Conservation (phyloP, 2,113 vertebrate genomes). For the rabbit (Oryctolagus cuniculus) region DNA sequence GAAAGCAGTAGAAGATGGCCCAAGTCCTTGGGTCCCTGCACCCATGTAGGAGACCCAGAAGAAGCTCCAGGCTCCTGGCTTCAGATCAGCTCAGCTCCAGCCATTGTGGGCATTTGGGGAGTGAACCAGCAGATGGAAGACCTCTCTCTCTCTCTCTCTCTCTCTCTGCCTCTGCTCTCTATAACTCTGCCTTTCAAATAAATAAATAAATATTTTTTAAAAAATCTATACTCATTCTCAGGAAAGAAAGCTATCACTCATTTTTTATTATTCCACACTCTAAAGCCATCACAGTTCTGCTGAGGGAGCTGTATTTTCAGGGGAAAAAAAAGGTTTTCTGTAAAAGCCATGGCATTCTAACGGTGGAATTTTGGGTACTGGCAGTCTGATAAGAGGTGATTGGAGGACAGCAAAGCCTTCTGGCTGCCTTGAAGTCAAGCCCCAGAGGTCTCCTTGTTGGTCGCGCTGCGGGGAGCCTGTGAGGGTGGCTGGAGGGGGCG, state of each 20-base stretch:
- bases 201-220: no score
- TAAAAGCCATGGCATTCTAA: not conserved
- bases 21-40: no score
- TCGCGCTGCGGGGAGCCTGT: rapidly evolving
- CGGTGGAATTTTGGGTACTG: not conserved
- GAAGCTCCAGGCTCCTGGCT: no score
- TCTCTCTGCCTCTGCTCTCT: no score
- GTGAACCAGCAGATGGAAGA: no score
- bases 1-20: no score
- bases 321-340: constrained; percentile 10
- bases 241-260: not conserved
- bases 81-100: no score
- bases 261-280: not conserved
- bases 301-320: constrained; percentile 1
- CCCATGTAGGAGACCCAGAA: no score
- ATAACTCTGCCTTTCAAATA: no score
- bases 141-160: no score
- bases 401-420: not conserved
- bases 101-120: no score
- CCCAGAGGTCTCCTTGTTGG: not conserved
- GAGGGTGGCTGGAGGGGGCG: not conserved
- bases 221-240: not conserved
- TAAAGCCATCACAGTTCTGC: not conserved
- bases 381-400: not conserved
- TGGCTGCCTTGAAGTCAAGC: not conserved